phyloP scores from a whole-genome alignment of 2,797 vertebrate genomes.

The Pipistrellus pygmaeus region DNA sequence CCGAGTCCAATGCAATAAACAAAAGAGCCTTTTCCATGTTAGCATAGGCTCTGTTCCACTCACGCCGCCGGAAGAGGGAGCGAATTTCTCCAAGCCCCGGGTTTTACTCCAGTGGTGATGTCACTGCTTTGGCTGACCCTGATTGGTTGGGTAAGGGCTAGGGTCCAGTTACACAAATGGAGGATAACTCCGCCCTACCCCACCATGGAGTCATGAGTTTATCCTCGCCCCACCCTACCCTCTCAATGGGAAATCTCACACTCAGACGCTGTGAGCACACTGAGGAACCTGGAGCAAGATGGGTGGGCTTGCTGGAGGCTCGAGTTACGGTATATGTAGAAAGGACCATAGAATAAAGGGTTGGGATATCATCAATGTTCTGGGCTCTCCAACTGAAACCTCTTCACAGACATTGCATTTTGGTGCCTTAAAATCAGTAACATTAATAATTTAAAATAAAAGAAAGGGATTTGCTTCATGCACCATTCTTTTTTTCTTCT shows the following conservation, averaged over 20 bases:
- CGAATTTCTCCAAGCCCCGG: too few relatives aligned
- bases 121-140: too few relatives aligned
- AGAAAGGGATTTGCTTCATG: constrained; percentile 49
- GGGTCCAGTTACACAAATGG: too few relatives aligned
- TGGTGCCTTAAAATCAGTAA: constrained; percentile 61
- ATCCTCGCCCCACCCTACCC: too few relatives aligned
- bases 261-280: background rate
- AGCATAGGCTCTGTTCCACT: too few relatives aligned
- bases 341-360: background rate
- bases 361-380: background rate
- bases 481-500: constrained; percentile 36
- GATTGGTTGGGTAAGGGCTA: too few relatives aligned
- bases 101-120: too few relatives aligned
- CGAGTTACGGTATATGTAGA: background rate
- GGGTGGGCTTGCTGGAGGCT: background rate
- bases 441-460: constrained; percentile 55
- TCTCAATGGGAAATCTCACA: background rate
- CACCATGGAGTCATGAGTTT: too few relatives aligned
- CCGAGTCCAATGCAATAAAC: too few relatives aligned
- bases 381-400: background rate
- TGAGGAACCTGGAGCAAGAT: background rate
- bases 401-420: constrained; percentile 30
- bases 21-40: too few relatives aligned
- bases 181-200: too few relatives aligned
- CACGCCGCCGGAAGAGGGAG: too few relatives aligned